Conservation (phyloP, 2,113 vertebrate genomes). For the Xiphophorus maculatus region DNA sequence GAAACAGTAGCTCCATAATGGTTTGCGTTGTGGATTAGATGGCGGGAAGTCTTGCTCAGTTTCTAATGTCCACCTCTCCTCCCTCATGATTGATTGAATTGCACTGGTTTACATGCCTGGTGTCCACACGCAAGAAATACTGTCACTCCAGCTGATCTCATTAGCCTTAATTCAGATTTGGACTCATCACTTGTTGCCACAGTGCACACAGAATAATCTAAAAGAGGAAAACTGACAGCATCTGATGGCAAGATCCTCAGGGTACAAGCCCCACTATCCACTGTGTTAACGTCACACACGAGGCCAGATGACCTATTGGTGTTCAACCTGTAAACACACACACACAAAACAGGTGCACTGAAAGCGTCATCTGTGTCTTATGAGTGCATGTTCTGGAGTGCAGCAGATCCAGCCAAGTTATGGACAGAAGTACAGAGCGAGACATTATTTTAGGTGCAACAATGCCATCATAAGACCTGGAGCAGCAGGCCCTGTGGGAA, state of each 20-base stretch:
- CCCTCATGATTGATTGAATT: slow-evolving; percentile 39
- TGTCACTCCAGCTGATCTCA: slow-evolving; percentile 25
- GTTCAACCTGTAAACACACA: background rate
- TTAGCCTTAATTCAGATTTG: slow-evolving; percentile 41
- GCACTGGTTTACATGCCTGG: slow-evolving; percentile 37
- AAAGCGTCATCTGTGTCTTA: slow-evolving; percentile 5
- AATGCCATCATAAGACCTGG: slow-evolving; percentile 59
- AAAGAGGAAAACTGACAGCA: slow-evolving; percentile 38
- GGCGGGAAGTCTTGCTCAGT: slow-evolving; percentile 18
- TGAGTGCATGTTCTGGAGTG: slow-evolving; percentile 33
- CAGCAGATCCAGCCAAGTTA: slow-evolving; percentile 33
- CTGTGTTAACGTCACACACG: slow-evolving; percentile 17
- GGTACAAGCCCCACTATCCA: background rate
- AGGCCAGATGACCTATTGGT: slow-evolving; percentile 36
- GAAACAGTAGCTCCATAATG: slow-evolving; percentile 23
- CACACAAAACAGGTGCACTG: slow-evolving; percentile 27
- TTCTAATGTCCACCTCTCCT: slow-evolving; percentile 33
- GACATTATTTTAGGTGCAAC: slow-evolving; percentile 69
- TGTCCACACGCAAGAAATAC: slow-evolving; percentile 39
- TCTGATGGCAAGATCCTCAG: slow-evolving; percentile 45
- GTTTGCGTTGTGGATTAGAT: slow-evolving; percentile 23
- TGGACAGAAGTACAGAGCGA: slow-evolving; percentile 33
- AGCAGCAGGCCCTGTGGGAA: slow-evolving; percentile 50
- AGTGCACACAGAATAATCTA: slow-evolving; percentile 10
- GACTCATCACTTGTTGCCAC: slow-evolving; percentile 27